Evolutionary conservation across 2,113 vertebrate species (phyloP), one percentile per base, ranked within the genome.

Genomic region (Erythrocercus mccallii): DNA sequence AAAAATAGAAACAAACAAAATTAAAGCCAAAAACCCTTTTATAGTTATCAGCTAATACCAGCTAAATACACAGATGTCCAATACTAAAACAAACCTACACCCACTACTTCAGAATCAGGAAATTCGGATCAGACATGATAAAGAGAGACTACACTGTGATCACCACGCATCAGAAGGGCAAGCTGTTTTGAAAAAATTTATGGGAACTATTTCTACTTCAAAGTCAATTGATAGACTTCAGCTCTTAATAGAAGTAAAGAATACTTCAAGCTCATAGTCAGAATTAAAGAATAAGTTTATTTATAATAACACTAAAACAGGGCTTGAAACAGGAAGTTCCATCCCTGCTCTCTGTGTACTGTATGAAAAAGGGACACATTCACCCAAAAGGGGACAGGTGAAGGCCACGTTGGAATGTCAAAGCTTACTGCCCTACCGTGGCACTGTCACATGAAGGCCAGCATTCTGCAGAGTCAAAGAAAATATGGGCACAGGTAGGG

Each of bases 321-420:
- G 66, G 31, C 27, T 30, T 21, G 24, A 25, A 40, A 15, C 5
- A 31, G 40, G 23, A 47, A 31, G 35, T 19, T 9, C 28, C 68
- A 76, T 33, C 44, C n/a, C 35, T 40, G 28, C 7, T 37, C 20
- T 15, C 4, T 8, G 13, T 5, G 22, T 5, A 9, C 28, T 17
- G 4, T 5, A 5, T 2, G 10, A 53, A 56, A 38, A 54, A 40
- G 9, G 35, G 25, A 45, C 47, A 37, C 28, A 14, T n/a, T 15
- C 42, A 40, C 48, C 66, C 76, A n/a, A 3, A 8, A 0, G 8
- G 0, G 10, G 54, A 10, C 0, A 23, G 44, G 47, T n/a, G 9
- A 21, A 40, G 57, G 76, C 16, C 61, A 8, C 38, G 2, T 4
- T 1, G 28, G 40, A 42, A 42, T 0, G 17, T 0, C 30, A 27